Base-by-base conservation (phyloP, 2,888 invertebrate genomes). In the Bimastos eiseni region DNA sequence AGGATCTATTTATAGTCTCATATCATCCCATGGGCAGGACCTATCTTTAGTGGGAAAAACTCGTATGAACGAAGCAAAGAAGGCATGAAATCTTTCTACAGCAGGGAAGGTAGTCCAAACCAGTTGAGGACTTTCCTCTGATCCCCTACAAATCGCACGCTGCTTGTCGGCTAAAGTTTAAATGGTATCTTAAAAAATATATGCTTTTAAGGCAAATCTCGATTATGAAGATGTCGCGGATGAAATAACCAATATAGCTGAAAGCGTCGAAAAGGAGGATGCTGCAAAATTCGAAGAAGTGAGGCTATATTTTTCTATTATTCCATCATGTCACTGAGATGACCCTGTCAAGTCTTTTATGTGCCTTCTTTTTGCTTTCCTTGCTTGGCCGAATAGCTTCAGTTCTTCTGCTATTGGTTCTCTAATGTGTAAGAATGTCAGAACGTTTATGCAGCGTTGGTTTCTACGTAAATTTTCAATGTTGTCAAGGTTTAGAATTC, bases 241-340 rank as follows among this genome's bases (percentile, higher is more conserved):
- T 86, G 86, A 86, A 37, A 86, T 86, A 19, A 15, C 86, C 37
- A 86, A 86, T 37, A 86, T 86, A 36, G 86, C 86, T 15, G 37
- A 86, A 30, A 37, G 37, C 30, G 86, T 37, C 37, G 86, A 86
- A 86, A 86, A 86, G 86, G 36, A 86, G 86, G 86, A 86, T 0
- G 37, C 36, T 36, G 86, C 37, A 11, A 86, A 86, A 86, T 19
- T 36, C 37, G 37, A 86, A n/a, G 86, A 86, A 86, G 86, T 86
- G 37, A 86, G 86, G 6, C 86, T 86, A 36, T 21, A 13, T 70
- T 70, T 70, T 70, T n/a, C 3, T n/a, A 44, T n/a, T 70, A n/a
- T 70, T 70, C n/a, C 70, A 70, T 70, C 70, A n/a, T 70, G n/a
- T n/a, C n/a, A n/a, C n/a, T n/a, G n/a, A n/a, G n/a, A n/a, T n/a